These are phyloP conservation scores for Arnoldichthys spilopterus DNA, from an alignment of 2,797 vertebrate species.

Conservation along the genomic window DNA sequence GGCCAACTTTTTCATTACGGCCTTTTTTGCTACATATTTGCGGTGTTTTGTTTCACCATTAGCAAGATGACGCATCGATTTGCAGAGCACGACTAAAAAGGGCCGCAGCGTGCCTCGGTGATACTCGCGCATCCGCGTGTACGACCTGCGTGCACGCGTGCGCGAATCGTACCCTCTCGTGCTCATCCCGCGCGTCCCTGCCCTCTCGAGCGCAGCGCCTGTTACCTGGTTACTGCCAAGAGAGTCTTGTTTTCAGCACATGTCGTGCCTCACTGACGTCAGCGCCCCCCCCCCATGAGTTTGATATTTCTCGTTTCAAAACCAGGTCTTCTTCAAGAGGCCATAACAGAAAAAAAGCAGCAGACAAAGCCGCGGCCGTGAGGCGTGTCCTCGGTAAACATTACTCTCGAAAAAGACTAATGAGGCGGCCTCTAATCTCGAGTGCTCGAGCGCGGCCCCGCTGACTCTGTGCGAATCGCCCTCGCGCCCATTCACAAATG, in stretches of 20 bases:
- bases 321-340: conserved; percentile 60
- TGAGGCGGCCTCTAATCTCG: conserved; percentile 56
- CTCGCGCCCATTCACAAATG: conserved; percentile 49
- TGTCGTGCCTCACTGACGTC: conserved; percentile 77
- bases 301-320: conserved; percentile 60
- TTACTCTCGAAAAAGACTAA: conserved; percentile 59
- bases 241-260: conserved; percentile 73
- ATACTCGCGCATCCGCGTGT: conserved; percentile 15
- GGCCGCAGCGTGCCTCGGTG: neutral
- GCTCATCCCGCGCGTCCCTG: conserved; percentile 62
- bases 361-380: conserved; percentile 55
- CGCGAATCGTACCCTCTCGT: conserved; percentile 50
- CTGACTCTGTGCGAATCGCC: conserved; percentile 57
- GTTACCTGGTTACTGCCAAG: conserved; percentile 77
- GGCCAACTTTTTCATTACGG: conserved; percentile 18
- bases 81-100: conserved; percentile 36
- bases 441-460: conserved; percentile 51
- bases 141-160: neutral
- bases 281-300: conserved; percentile 64
- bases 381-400: conserved; percentile 52
- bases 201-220: conserved; percentile 65
- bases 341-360: conserved; percentile 61
- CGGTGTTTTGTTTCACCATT: conserved; percentile 30
- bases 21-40: neutral
- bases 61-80: conserved; percentile 43